phyloP scores from a whole-genome alignment of 2,888 invertebrate genomes.

The Euphydryas editha region DNA sequence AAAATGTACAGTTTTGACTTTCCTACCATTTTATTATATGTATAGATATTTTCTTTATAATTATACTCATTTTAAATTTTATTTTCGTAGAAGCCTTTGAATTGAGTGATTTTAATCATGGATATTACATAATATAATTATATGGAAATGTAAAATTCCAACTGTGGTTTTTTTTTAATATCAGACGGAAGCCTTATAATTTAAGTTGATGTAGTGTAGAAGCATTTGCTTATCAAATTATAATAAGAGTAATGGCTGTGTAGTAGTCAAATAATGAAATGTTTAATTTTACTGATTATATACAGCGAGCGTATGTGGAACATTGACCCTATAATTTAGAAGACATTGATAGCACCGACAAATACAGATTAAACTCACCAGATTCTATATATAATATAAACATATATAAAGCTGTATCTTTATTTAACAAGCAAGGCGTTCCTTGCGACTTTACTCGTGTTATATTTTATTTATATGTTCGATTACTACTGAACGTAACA shows the following conservation, averaged over 20 bases:
- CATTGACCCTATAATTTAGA: conserved; percentile 69
- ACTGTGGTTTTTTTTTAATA: background rate
- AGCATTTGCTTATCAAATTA: conserved; percentile 19
- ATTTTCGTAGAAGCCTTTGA: too few relatives aligned
- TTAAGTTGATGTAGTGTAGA: conserved; percentile 20
- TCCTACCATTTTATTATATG: too few relatives aligned
- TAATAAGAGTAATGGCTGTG: conserved; percentile 1
- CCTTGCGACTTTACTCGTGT: too few relatives aligned
- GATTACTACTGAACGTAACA: too few relatives aligned
- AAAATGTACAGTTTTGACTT: too few relatives aligned
- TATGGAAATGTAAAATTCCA: background rate
- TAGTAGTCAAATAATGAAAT: conserved; percentile 39
- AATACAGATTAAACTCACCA: conserved; percentile 77
- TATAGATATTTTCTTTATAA: too few relatives aligned
- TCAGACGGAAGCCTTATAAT: conserved; percentile 1
- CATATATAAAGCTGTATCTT: conserved; percentile 55
- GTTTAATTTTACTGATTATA: conserved; percentile 39
- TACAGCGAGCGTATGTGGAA: conserved; percentile 35
- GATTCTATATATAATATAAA: conserved; percentile 75
- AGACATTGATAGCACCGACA: conserved; percentile 67
- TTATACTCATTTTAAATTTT: too few relatives aligned
- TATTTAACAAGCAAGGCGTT: too few relatives aligned
- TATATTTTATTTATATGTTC: too few relatives aligned
- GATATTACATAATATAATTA: background rate
- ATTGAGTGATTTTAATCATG: background rate